phyloP scores from a whole-genome alignment of 1,140 invertebrate species.

The Drosophila auraria region DNA sequence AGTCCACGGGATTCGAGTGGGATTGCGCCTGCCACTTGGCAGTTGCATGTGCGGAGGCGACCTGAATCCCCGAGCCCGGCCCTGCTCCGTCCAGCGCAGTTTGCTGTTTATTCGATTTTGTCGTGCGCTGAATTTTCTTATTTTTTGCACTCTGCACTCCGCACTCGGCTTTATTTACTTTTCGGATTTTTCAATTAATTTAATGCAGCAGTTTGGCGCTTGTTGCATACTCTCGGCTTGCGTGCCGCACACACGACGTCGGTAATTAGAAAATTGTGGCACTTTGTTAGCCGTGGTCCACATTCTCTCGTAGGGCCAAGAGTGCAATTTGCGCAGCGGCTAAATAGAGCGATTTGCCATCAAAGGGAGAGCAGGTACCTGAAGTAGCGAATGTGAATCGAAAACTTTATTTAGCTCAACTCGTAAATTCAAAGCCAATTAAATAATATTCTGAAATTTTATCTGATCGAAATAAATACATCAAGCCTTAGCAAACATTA shows the following conservation, averaged over 20 bases:
- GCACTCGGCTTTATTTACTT: conserved; percentile 62
- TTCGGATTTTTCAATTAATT: conserved; percentile 82
- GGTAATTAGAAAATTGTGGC: conserved; percentile 82
- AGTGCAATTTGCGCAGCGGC: conserved; percentile 63
- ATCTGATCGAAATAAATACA: background rate
- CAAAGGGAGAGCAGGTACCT: background rate
- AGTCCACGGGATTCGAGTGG: conserved; percentile 12
- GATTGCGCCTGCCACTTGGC: conserved; percentile 57
- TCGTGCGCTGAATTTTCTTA: conserved; percentile 79
- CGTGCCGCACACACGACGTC: conserved; percentile 55
- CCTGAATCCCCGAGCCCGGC: background rate
- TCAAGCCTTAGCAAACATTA: background rate
- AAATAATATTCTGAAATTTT: too few relatives aligned
- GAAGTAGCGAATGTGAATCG: too few relatives aligned
- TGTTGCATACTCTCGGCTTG: conserved; percentile 62
- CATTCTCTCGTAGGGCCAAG: conserved; percentile 43
- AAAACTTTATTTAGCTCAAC: background rate
- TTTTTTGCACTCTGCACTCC: conserved; percentile 60
- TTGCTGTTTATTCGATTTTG: conserved; percentile 79
- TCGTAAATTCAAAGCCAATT: background rate
- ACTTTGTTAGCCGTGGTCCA: conserved; percentile 65
- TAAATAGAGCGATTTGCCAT: conserved; percentile 73
- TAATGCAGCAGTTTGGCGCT: conserved; percentile 78
- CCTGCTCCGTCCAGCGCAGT: conserved; percentile 11
- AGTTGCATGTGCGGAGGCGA: conserved; percentile 62